phyloP scores from a whole-genome alignment of 2,113 vertebrate genomes.

The Apus apus region DNA sequence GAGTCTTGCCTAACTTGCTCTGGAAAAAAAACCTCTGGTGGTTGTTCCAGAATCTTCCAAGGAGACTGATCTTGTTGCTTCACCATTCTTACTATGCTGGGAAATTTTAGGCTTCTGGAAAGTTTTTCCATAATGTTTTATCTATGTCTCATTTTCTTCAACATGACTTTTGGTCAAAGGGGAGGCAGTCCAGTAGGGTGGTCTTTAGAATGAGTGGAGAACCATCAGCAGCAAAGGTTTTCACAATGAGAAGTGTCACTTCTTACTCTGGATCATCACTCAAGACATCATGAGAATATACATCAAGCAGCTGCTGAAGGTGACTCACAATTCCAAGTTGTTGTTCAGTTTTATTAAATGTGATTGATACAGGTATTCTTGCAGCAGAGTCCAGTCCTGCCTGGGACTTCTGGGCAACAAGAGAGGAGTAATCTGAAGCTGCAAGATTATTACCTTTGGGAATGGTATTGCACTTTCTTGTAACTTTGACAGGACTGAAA shows the following conservation, averaged over 20 bases:
- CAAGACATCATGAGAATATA: neutral
- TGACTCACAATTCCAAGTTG: neutral
- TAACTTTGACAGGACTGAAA: neutral
- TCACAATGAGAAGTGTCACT: neutral
- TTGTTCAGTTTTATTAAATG: neutral
- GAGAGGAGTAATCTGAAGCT: neutral
- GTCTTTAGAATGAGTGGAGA: neutral
- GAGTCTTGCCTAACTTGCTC: neutral
- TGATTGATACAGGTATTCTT: neutral
- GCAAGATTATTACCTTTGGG: neutral
- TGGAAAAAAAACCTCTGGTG: neutral
- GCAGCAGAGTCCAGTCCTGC: neutral
- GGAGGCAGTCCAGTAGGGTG: neutral
- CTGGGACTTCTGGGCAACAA: neutral
- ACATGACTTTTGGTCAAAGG: neutral
- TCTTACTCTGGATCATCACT: neutral
- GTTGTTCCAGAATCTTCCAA: neutral
- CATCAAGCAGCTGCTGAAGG: neutral
- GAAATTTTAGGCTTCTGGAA: neutral
- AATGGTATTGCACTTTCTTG: neutral
- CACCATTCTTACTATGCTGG: neutral
- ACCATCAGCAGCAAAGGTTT: neutral
- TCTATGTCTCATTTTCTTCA: neutral
- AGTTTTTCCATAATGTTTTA: neutral
- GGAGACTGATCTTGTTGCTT: neutral